Evolutionary conservation across 2,797 vertebrate species (phyloP).

Genomic region (Cossypha dichroa): DNA sequence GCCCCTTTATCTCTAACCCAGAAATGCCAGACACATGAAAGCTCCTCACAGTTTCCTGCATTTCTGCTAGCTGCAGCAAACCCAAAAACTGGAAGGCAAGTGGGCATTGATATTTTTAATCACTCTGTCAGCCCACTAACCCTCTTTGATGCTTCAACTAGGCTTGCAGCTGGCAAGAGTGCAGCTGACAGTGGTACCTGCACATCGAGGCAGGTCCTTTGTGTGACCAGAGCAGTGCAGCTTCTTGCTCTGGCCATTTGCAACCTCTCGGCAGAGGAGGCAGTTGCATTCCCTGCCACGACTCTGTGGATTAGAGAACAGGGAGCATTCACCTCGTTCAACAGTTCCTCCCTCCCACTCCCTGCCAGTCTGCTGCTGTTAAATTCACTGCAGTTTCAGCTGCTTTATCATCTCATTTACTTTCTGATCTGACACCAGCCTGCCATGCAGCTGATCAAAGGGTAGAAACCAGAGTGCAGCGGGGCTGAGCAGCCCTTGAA

Average conservation of each 20-base stretch:
- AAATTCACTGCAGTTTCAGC: constrained; percentile 36
- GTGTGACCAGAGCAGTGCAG: not conserved
- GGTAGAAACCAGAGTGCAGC: constrained; percentile 54
- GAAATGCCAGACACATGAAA: not conserved
- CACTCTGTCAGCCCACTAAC: not conserved
- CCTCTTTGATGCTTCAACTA: not conserved
- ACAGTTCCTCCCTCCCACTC: not conserved
- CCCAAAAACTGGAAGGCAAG: not conserved
- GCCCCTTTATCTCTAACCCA: not conserved
- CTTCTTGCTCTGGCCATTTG: not conserved
- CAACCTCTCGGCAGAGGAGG: not conserved
- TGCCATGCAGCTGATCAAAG: constrained; percentile 75
- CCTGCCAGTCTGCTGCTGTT: not conserved
- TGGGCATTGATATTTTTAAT: not conserved
- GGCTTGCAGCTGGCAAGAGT: not conserved
- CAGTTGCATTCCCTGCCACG: not conserved
- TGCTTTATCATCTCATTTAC: constrained; percentile 73
- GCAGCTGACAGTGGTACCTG: not conserved
- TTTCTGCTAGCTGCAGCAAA: constrained; percentile 22
- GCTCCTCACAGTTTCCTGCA: not conserved
- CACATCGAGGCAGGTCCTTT: not conserved
- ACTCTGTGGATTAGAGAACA: not conserved
- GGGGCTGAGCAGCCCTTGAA: constrained; percentile 16
- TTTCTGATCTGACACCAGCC: constrained; percentile 71
- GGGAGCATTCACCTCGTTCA: not conserved